Conservation (phyloP, 2,113 vertebrate species). For the Varanus komodoensis region DNA sequence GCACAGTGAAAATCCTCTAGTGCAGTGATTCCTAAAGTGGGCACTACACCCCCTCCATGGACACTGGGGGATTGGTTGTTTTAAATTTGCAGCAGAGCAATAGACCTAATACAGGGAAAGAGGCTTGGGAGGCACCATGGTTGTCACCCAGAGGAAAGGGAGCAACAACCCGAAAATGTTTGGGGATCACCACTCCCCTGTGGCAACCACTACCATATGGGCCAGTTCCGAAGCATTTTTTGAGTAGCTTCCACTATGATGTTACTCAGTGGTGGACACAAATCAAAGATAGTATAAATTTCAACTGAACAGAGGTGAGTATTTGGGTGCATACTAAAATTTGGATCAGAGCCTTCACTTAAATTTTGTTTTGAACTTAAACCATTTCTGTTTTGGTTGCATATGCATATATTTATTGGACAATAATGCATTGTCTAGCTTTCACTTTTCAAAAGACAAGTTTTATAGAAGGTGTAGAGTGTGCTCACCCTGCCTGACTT, state of each 20-base stretch:
- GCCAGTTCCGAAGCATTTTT: background rate
- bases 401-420: background rate
- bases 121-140: too few species aligned
- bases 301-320: background rate
- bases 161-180: too few species aligned
- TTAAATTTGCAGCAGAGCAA: too few species aligned
- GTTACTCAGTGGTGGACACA: background rate
- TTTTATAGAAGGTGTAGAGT: background rate
- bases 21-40: too few species aligned
- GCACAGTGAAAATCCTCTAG: background rate
- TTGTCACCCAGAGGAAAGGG: too few species aligned
- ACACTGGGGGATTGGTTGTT: too few species aligned
- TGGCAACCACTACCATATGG: background rate
- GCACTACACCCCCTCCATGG: too few species aligned
- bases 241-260: background rate
- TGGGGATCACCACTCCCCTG: too few species aligned
- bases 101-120: too few species aligned
- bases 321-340: background rate
- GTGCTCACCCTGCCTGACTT: too few species aligned
- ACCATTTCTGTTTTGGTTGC: background rate
- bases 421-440: background rate
- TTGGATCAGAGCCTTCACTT: accelerated
- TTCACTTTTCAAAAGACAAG: background rate
- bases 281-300: background rate
- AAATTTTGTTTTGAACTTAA: background rate